phyloP scores from a whole-genome alignment of 1,140 invertebrate genomes.

The Cherax destructor region DNA sequence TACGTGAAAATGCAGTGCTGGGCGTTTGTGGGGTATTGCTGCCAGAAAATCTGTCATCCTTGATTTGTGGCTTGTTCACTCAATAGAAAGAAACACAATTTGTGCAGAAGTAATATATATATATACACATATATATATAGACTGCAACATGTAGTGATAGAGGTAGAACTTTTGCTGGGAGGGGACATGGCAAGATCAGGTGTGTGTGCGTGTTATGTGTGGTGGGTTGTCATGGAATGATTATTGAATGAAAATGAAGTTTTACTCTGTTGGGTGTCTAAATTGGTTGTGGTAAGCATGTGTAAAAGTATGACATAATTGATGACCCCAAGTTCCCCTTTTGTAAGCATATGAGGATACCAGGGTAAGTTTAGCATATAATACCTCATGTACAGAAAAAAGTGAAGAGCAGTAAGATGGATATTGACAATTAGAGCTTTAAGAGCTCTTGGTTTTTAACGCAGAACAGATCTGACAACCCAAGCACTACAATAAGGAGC shows the following conservation, averaged over 20 bases:
- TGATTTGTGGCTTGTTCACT: constrained; percentile 59
- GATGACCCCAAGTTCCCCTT: constrained; percentile 21
- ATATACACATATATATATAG: constrained; percentile 56
- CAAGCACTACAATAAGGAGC: constrained; percentile 45
- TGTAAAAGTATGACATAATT: constrained; percentile 32
- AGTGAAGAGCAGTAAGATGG: background rate
- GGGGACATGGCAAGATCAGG: constrained; percentile 44
- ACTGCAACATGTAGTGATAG: constrained; percentile 61
- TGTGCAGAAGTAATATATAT: constrained; percentile 62
- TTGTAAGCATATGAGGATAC: constrained; percentile 29
- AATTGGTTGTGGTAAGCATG: constrained; percentile 36
- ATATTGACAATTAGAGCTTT: constrained; percentile 8
- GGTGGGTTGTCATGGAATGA: constrained; percentile 28
- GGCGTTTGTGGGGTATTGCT: constrained; percentile 54
- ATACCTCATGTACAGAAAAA: constrained; percentile 46
- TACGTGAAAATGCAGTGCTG: constrained; percentile 40
- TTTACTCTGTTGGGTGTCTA: constrained; percentile 44
- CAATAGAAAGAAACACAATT: constrained; percentile 67
- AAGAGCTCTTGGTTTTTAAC: constrained; percentile 17
- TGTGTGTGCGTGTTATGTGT: constrained; percentile 42
- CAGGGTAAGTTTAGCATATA: constrained; percentile 41
- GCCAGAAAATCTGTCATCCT: constrained; percentile 47
- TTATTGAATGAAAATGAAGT: constrained; percentile 15
- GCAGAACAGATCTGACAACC: constrained; percentile 49
- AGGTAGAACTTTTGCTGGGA: constrained; percentile 38